Conservation (phyloP, 1,140 invertebrate species). For the Episyrphus balteatus region DNA sequence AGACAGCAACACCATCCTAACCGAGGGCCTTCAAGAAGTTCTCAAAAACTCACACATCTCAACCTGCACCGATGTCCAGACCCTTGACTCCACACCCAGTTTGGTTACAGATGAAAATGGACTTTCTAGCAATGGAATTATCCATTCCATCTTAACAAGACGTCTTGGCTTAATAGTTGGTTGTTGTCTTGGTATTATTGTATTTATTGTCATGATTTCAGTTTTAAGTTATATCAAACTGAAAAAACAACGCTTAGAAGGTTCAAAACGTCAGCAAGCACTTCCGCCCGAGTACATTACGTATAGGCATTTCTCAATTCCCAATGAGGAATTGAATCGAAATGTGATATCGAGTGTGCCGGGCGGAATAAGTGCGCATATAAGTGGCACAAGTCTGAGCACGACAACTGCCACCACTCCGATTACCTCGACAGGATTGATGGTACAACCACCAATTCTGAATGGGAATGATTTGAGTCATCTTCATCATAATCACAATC, state of each 20-base stretch:
- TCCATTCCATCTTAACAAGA: constrained; percentile 58
- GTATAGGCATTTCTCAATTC: constrained; percentile 56
- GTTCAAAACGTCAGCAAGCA: constrained; percentile 51
- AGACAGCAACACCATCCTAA: constrained; percentile 25
- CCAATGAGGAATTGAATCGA: constrained; percentile 30
- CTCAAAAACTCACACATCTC: constrained; percentile 63
- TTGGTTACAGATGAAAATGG: constrained; percentile 48
- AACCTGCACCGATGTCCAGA: constrained; percentile 63
- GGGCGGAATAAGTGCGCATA: constrained; percentile 31
- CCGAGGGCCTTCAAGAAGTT: constrained; percentile 44
- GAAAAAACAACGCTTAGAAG: constrained; percentile 62
- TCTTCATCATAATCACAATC: constrained; percentile 2
- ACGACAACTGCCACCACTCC: constrained; percentile 26
- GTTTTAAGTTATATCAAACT: constrained; percentile 75
- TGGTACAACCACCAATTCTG: neutral
- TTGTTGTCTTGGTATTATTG: constrained; percentile 71
- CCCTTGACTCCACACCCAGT: constrained; percentile 57
- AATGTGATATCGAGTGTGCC: constrained; percentile 30
- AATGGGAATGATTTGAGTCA: neutral
- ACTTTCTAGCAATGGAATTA: constrained; percentile 51
- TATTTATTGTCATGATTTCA: constrained; percentile 70
- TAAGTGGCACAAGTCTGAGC: constrained; percentile 32
- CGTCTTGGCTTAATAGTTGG: constrained; percentile 73
- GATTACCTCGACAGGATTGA: constrained; percentile 23
- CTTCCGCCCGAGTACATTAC: constrained; percentile 59